A percentile compares a stretch with the other conserved stretches of the same genome.
These are phyloP conservation scores for Gerris lacustris DNA, from an alignment of 2,888 invertebrate species.

Conservation along the genomic window DNA sequence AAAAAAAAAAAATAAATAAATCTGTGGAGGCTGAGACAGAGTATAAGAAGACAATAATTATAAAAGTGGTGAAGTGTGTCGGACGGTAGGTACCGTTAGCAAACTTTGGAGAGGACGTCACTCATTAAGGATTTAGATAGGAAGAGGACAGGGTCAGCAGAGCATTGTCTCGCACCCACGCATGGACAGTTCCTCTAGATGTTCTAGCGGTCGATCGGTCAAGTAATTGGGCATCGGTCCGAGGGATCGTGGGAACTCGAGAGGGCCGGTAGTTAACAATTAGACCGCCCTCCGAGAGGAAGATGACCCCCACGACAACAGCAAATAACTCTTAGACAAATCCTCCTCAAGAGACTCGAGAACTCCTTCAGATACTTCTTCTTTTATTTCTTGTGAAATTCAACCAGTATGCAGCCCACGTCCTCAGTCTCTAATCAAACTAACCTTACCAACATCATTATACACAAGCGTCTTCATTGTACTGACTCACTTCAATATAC, in stretches of 20 bases:
- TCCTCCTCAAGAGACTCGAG: neutral
- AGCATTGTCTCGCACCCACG: neutral
- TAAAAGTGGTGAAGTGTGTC: neutral
- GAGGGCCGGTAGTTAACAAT: constrained; percentile 5
- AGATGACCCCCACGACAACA: neutral
- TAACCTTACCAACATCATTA: no score
- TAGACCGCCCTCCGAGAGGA: neutral
- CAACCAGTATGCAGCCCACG: no score
- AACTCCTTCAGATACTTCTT: no score
- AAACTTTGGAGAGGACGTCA: neutral
- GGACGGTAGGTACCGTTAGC: neutral
- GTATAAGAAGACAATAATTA: neutral
- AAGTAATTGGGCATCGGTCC: constrained; percentile 1
- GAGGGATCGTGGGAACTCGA: constrained; percentile 5
- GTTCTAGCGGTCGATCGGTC: neutral
- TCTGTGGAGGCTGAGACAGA: no score
- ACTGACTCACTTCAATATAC: no score
- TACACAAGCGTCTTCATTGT: no score
- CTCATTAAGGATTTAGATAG: neutral
- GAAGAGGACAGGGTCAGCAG: neutral
- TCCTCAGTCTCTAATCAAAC: no score
- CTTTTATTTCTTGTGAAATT: no score
- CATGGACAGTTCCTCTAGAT: neutral
- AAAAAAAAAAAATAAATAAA: no score
- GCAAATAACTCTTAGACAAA: constrained; percentile 5